These are phyloP conservation scores for Stenchaetothrips biformis DNA, from an alignment of 2,888 invertebrate species.

Conservation along the genomic window DNA sequence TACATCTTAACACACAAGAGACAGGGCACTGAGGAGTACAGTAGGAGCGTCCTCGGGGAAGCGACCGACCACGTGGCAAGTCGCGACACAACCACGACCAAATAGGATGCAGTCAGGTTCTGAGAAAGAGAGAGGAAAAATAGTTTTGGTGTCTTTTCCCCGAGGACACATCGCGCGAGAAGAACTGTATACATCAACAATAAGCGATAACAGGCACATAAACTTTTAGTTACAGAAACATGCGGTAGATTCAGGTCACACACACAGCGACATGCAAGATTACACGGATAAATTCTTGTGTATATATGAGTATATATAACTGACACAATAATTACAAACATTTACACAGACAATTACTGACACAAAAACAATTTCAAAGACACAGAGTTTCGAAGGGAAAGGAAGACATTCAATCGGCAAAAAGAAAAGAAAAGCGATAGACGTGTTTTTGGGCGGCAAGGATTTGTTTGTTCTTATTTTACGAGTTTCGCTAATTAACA, in stretches of 20 bases:
- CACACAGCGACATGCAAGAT: not conserved
- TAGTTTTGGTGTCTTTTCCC: too few species aligned
- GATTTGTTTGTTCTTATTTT: not conserved
- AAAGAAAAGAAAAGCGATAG: not conserved
- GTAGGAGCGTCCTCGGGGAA: too few species aligned
- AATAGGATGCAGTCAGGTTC: too few species aligned
- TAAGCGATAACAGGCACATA: conserved; percentile 17
- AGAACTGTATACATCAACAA: not conserved
- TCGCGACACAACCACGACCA: too few species aligned
- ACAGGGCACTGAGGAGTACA: too few species aligned
- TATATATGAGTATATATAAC: not conserved
- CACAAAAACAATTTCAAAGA: not conserved
- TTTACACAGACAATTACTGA: conserved; percentile 4
- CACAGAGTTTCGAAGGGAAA: not conserved
- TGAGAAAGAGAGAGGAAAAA: too few species aligned
- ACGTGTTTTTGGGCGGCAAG: not conserved
- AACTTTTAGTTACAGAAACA: conserved; percentile 12
- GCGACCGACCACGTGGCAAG: too few species aligned
- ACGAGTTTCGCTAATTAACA: not conserved
- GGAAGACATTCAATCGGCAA: not conserved
- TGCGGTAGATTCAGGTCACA: conserved; percentile 9
- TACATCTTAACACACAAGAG: too few species aligned
- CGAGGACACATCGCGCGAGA: not conserved
- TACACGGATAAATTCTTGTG: not conserved
- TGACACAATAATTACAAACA: conserved; percentile 9